phyloP scores from a whole-genome alignment of 2,113 vertebrate species.

The Nycticryphes semicollaris region DNA sequence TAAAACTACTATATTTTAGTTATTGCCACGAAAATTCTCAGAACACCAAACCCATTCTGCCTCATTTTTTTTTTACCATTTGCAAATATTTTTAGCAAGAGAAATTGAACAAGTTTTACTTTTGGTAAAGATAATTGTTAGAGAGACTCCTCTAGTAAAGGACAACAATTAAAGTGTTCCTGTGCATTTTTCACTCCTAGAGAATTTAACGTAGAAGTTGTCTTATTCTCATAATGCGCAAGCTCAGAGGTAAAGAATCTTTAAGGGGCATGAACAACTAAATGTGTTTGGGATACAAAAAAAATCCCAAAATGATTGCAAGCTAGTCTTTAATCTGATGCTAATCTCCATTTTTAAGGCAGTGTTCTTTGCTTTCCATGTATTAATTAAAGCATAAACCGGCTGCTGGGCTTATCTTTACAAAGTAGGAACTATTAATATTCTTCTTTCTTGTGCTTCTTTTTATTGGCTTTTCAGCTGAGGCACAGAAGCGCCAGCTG shows the following conservation, averaged over 20 bases:
- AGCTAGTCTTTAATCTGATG: not conserved
- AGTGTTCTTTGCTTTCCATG: not conserved
- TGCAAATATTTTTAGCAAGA: not conserved
- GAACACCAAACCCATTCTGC: not conserved
- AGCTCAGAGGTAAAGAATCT: not conserved
- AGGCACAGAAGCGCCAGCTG: not conserved
- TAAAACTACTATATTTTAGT: rapidly evolving
- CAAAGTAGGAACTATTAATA: slow-evolving; percentile 35
- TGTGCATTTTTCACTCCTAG: not conserved
- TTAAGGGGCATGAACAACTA: not conserved
- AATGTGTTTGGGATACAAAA: not conserved
- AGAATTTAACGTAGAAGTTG: not conserved
- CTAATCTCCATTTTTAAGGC: not conserved
- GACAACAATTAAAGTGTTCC: not conserved
- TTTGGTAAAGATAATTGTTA: not conserved
- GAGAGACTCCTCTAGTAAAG: not conserved
- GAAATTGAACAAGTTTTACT: not conserved
- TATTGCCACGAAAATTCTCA: not conserved
- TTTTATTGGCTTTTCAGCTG: slow-evolving; percentile 30
- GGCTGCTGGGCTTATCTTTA: slow-evolving; percentile 6
- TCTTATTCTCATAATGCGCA: not conserved
- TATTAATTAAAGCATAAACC: slow-evolving; percentile 8
- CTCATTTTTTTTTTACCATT: not conserved
- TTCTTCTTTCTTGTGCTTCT: slow-evolving; percentile 3
- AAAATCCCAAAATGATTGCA: not conserved